Conservation (phyloP, 2,113 vertebrate species). For the Martes martes region DNA sequence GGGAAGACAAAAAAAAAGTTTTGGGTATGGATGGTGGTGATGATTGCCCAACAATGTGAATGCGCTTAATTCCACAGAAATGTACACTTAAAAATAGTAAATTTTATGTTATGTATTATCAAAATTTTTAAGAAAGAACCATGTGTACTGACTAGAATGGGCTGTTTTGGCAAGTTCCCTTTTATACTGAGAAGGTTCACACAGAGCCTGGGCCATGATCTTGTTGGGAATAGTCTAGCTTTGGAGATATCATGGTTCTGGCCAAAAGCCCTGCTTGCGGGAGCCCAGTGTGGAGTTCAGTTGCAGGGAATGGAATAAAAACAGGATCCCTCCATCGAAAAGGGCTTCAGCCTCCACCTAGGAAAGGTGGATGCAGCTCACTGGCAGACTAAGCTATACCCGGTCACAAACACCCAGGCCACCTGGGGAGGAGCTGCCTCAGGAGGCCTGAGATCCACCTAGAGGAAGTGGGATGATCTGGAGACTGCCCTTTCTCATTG, state of each 20-base stretch:
- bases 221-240: too few species aligned
- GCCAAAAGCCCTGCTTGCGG: neutral
- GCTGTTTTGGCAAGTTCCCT: neutral
- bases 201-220: neutral
- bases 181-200: neutral
- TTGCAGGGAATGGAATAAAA: neutral
- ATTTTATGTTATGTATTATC: neutral
- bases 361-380: neutral
- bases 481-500: too few species aligned
- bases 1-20: neutral
- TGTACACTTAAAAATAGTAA: neutral
- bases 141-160: neutral
- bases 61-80: neutral
- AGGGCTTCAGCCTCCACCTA: neutral
- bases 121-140: neutral
- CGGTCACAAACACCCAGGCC: neutral
- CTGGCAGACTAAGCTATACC: too few species aligned
- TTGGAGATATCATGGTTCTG: neutral
- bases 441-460: neutral
- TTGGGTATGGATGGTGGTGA: neutral
- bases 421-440: too few species aligned
- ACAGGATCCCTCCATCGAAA: neutral
- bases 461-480: neutral
- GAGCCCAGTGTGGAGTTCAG: neutral
- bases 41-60: neutral